phyloP scores from a whole-genome alignment of 1,140 invertebrate species.

The Zophobas morio region DNA sequence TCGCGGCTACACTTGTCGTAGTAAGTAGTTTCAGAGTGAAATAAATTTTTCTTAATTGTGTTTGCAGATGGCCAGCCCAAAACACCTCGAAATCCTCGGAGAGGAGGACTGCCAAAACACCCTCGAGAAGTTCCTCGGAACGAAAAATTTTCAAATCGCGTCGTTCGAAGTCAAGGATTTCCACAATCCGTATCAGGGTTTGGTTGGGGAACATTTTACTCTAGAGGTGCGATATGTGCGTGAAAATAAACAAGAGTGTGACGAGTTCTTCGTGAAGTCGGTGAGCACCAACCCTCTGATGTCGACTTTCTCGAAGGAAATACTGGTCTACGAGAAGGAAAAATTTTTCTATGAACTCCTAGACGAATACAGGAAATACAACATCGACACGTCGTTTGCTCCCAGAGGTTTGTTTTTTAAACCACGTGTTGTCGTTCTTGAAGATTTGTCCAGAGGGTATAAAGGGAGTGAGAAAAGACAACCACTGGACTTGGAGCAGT shows the following conservation, averaged over 20 bases:
- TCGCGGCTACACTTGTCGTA: neutral
- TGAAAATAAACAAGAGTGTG: neutral
- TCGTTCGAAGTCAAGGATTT: constrained; percentile 42
- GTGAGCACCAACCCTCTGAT: constrained; percentile 47
- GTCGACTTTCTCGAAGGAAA: constrained; percentile 42
- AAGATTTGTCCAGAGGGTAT: constrained; percentile 49
- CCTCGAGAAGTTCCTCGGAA: constrained; percentile 31
- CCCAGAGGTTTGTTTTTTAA: constrained; percentile 51
- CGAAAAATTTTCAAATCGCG: constrained; percentile 15
- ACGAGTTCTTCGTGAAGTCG: constrained; percentile 55
- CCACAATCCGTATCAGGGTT: constrained; percentile 46
- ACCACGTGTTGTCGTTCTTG: constrained; percentile 50
- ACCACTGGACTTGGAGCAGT: constrained; percentile 52
- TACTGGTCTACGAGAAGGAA: constrained; percentile 56
- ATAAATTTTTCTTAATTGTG: constrained; percentile 5
- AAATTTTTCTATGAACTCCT: constrained; percentile 47
- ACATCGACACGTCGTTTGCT: constrained; percentile 47
- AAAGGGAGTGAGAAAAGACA: constrained; percentile 38
- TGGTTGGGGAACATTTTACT: constrained; percentile 52
- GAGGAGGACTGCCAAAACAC: constrained; percentile 43
- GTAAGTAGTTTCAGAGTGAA: constrained; percentile 1
- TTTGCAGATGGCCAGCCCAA: constrained; percentile 2
- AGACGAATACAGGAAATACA: constrained; percentile 33
- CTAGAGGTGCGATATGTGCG: constrained; percentile 47
- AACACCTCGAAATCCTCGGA: neutral